These are phyloP conservation scores for Glaucomys volans DNA, from an alignment of 2,113 vertebrate species.

Conservation along the genomic window DNA sequence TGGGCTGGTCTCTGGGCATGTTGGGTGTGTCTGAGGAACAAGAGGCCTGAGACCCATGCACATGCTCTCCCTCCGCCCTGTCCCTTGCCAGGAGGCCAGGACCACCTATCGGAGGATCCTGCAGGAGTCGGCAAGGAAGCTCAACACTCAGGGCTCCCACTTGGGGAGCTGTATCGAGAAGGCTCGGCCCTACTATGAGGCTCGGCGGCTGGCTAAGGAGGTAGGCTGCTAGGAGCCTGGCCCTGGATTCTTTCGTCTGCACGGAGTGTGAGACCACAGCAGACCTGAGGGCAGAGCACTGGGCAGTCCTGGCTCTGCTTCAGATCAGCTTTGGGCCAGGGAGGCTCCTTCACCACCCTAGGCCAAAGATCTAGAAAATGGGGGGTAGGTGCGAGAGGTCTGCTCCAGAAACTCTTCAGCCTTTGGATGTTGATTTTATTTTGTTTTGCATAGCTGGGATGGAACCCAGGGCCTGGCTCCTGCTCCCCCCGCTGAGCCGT, in stretches of 20 bases:
- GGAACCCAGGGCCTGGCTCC: not conserved
- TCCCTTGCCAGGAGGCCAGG: slow-evolving; percentile 90
- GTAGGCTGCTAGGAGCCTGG: slow-evolving; percentile 45
- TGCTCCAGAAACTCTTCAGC: not conserved
- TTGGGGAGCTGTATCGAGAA: slow-evolving; percentile 94
- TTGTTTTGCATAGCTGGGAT: not conserved
- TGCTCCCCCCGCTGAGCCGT: too few relatives aligned
- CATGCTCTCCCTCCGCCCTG: not conserved
- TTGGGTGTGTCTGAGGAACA: not conserved
- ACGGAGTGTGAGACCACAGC: not conserved
- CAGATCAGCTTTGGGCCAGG: not conserved
- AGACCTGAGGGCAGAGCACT: not conserved
- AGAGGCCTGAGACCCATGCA: not conserved
- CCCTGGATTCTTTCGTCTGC: not conserved
- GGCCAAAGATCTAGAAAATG: not conserved
- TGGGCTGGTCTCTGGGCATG: not conserved
- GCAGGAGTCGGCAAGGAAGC: slow-evolving; percentile 93
- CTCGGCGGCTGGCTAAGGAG: slow-evolving; percentile 94
- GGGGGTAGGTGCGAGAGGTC: not conserved
- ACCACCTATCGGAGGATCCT: slow-evolving; percentile 94
- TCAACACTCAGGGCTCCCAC: slow-evolving; percentile 93
- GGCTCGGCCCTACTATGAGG: slow-evolving; percentile 95
- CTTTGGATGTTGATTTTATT: not conserved
- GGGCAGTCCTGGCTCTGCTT: not conserved
- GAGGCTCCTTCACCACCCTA: not conserved